Evolutionary conservation across 2,113 vertebrate genomes (phyloP).

Genomic region (Prochilodus magdalenae): DNA sequence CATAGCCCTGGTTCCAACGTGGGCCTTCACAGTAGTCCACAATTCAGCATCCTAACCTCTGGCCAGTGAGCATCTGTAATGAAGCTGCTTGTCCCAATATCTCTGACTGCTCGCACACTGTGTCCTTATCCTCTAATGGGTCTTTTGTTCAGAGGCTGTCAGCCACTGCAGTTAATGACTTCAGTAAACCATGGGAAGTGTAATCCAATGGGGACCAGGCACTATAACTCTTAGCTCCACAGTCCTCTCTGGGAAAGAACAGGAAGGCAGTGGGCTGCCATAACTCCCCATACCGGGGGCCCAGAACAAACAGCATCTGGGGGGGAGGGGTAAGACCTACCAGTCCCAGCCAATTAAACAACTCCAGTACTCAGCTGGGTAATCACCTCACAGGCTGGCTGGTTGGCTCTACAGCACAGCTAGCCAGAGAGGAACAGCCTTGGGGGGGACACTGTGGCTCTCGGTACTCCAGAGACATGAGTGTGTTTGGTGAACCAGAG

Average conservation of each 20-base stretch:
- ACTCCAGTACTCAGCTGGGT: slow-evolving; percentile 10
- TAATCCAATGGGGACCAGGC: slow-evolving; percentile 44
- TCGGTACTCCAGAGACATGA: slow-evolving; percentile 25
- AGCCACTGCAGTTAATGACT: slow-evolving; percentile 53
- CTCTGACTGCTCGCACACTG: slow-evolving; percentile 4
- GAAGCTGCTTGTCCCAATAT: not conserved
- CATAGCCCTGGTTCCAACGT: not conserved
- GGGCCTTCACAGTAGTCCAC: not conserved
- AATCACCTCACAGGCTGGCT: slow-evolving; percentile 22
- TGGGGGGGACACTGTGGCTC: not conserved
- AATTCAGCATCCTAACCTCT: not conserved
- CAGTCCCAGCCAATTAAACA: slow-evolving; percentile 16
- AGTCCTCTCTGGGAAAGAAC: slow-evolving; percentile 32
- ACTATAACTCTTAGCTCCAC: slow-evolving; percentile 45
- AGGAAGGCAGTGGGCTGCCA: slow-evolving; percentile 52
- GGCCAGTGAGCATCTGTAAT: not conserved
- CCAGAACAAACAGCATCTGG: slow-evolving; percentile 33
- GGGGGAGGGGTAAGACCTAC: not conserved
- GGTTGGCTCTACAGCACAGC: not conserved
- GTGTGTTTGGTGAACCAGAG: not conserved
- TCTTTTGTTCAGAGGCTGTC: slow-evolving; percentile 41
- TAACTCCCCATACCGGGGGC: slow-evolving; percentile 47
- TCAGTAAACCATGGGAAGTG: slow-evolving; percentile 38
- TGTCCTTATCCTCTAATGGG: slow-evolving; percentile 14
- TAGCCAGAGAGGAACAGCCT: slow-evolving; percentile 24